Conservation (phyloP, 2,113 vertebrate genomes). For the Hipposideros armiger region DNA sequence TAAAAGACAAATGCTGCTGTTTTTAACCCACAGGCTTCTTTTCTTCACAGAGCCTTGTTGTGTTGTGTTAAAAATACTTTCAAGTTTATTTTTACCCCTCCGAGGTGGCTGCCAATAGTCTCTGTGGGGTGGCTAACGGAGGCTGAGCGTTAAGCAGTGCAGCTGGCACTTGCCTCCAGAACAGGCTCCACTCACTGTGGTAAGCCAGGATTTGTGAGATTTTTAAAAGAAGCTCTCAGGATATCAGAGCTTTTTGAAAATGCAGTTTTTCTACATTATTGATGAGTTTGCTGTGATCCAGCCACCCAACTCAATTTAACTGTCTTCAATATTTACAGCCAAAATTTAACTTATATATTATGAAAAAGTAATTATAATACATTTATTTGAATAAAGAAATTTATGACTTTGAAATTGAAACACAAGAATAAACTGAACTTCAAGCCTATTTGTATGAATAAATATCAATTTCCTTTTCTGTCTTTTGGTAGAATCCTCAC, state of each 20-base stretch:
- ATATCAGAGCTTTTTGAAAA: conserved; percentile 47
- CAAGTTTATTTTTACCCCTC: conserved; percentile 71
- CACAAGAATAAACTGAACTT: neutral
- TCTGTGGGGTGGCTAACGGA: conserved; percentile 66
- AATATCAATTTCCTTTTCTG: neutral
- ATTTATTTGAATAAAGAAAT: conserved; percentile 39
- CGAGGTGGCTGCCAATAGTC: conserved; percentile 70
- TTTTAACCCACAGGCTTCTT: conserved; percentile 70
- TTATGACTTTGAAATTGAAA: neutral
- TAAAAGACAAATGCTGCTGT: conserved; percentile 86
- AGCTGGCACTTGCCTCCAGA: neutral
- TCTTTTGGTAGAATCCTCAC: neutral
- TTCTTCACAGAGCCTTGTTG: conserved; percentile 70
- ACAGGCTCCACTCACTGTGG: conserved; percentile 9
- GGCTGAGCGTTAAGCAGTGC: neutral
- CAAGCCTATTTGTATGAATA: neutral
- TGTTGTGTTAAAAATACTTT: conserved; percentile 78
- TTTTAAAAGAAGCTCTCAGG: conserved; percentile 66
- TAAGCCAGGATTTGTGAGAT: conserved; percentile 70
- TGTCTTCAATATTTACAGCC: conserved; percentile 31
- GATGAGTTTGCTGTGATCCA: conserved; percentile 59
- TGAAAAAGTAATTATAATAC: conserved; percentile 22
- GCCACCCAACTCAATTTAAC: neutral
- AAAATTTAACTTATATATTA: conserved; percentile 26
- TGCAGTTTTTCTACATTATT: conserved; percentile 53